These are phyloP conservation scores for Aurelia aurita DNA, from an alignment of 30 jellyfish, hydroid and myxozoan genomes.

Conservation along the genomic window DNA sequence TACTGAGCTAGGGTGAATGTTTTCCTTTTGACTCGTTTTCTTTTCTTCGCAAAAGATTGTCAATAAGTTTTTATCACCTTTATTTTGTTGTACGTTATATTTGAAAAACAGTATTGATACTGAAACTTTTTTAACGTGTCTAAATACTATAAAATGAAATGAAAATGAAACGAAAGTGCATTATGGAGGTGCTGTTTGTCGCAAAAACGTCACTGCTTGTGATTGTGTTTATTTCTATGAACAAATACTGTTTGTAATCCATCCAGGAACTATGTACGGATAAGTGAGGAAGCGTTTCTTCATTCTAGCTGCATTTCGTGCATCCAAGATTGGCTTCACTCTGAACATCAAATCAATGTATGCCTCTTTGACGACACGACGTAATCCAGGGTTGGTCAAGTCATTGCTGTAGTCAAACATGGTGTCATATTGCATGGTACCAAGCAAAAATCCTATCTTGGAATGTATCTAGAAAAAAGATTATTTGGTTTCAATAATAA, in stretches of 20 bases:
- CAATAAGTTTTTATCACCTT: no score
- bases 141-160: no score
- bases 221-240: not conserved
- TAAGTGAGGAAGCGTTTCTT: constrained; percentile 46
- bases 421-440: constrained; percentile 64
- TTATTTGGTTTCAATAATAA: no score
- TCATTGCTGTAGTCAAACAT: constrained; percentile 70
- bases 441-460: constrained; percentile 32
- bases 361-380: constrained; percentile 29
- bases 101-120: no score
- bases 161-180: no score
- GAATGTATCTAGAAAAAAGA: constrained; percentile 46
- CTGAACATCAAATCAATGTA: constrained; percentile 45
- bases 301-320: constrained; percentile 34
- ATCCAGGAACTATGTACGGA: constrained; percentile 79
- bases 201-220: no score
- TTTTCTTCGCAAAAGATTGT: no score
- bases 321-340: constrained; percentile 50
- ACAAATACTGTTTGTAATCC: constrained; percentile 78
- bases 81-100: no score
- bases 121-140: no score
- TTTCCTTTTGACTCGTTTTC: no score
- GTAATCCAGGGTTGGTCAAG: constrained; percentile 30
- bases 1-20: no score
- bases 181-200: no score